Conservation (phyloP, 2,888 invertebrate genomes). For the Tribolium freemani region DNA sequence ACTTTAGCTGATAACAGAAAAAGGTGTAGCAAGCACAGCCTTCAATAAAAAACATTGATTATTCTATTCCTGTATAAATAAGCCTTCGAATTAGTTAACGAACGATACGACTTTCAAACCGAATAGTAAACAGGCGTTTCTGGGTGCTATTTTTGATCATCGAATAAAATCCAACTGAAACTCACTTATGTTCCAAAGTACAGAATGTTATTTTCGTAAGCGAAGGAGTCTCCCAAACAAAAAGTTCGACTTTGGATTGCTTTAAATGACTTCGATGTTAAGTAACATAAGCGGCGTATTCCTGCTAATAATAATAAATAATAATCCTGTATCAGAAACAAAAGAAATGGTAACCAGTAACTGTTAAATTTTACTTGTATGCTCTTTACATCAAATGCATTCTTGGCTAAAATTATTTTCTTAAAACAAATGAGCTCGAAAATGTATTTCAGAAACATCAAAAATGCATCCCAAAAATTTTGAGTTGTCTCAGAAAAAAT, state of each 20-base stretch:
- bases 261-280: not conserved
- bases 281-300: not conserved
- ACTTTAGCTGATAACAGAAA: conserved; percentile 5
- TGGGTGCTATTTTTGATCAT: conserved; percentile 22
- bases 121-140: conserved; percentile 27
- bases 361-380: no score
- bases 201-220: conserved; percentile 26
- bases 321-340: no score
- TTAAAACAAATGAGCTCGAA: no score
- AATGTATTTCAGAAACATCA: no score
- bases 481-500: no score
- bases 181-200: conserved; percentile 27
- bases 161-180: conserved; percentile 11
- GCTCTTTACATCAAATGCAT: no score
- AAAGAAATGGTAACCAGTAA: no score
- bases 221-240: conserved; percentile 13
- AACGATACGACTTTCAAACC: not conserved
- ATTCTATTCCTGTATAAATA: conserved; percentile 1
- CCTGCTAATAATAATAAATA: no score
- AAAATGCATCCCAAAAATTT: no score
- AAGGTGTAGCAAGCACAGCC: not conserved
- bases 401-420: no score
- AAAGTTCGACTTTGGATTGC: not conserved
- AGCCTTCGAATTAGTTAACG: not conserved
- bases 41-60: not conserved